A percentile compares a stretch with the other conserved stretches of the same genome.
Evolutionary conservation across 2,888 invertebrate genomes (phyloP).

Genomic region (Eurytoma adleriae): DNA sequence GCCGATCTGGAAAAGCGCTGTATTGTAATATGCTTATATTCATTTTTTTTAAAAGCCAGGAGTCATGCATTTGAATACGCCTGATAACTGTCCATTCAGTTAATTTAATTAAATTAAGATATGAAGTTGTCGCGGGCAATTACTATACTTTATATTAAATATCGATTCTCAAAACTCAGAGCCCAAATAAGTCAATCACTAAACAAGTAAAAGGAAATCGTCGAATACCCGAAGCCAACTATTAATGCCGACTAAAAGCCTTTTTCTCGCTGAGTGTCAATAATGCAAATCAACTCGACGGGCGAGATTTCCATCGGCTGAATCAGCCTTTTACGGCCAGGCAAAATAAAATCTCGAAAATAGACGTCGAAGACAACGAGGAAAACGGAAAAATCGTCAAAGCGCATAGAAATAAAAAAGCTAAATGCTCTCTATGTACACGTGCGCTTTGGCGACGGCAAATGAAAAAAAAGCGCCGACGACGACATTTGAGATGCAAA

Average conservation of each 20-base stretch:
- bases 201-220: too few relatives aligned
- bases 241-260: constrained; percentile 17
- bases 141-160: too few relatives aligned
- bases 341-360: constrained; percentile 2
- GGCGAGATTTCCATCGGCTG: constrained; percentile 37
- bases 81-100: too few relatives aligned
- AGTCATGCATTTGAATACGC: too few relatives aligned
- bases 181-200: too few relatives aligned
- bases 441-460: background rate
- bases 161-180: too few relatives aligned
- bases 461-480: background rate
- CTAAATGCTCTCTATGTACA: background rate
- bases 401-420: background rate
- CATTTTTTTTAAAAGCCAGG: too few relatives aligned
- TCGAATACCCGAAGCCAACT: too few relatives aligned
- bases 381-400: background rate
- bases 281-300: constrained; percentile 41
- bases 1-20: constrained; percentile 23
- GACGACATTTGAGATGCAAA: constrained; percentile 43
- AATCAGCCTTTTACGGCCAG: constrained; percentile 13
- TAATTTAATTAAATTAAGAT: too few relatives aligned
- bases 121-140: too few relatives aligned
- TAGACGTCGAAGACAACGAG: background rate
- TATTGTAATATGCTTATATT: background rate
- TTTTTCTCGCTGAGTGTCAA: constrained; percentile 14